Evolutionary conservation across 2,888 invertebrate genomes (phyloP).

Genomic region (Oligia latruncula): DNA sequence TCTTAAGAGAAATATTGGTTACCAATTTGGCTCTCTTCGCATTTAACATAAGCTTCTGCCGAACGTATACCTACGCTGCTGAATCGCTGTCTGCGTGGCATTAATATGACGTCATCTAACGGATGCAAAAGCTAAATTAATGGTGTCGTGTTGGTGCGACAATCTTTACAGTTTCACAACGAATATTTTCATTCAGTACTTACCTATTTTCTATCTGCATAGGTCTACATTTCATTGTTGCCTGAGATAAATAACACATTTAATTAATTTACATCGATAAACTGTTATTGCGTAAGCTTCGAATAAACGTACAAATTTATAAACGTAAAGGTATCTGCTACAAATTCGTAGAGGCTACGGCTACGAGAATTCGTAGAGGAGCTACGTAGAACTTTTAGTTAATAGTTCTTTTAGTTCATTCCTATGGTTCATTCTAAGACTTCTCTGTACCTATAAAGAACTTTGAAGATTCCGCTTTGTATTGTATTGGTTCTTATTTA

Average conservation of each 20-base stretch:
- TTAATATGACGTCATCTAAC: not conserved
- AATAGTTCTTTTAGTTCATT: not conserved
- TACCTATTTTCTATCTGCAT: not conserved
- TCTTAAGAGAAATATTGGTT: not conserved
- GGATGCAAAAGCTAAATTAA: not conserved
- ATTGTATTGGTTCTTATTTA: not conserved
- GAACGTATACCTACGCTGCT: not conserved
- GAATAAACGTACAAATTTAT: not conserved
- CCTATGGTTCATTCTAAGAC: not conserved
- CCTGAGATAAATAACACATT: not conserved
- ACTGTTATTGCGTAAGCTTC: not conserved
- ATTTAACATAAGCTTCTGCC: not conserved
- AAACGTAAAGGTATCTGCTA: not conserved
- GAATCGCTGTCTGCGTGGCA: too few species aligned
- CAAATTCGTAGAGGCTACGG: conserved; percentile 7
- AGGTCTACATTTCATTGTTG: not conserved
- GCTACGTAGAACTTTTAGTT: not conserved
- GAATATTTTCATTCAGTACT: not conserved
- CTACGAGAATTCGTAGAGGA: conserved; percentile 17
- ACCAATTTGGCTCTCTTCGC: not conserved
- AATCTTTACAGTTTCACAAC: not conserved
- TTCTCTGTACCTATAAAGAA: not conserved
- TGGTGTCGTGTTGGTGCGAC: too few species aligned
- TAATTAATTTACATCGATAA: not conserved
- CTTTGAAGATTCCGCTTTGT: too few species aligned